Conservation (phyloP, 2,888 invertebrate species). For the Minunthozetes semirufus region DNA sequence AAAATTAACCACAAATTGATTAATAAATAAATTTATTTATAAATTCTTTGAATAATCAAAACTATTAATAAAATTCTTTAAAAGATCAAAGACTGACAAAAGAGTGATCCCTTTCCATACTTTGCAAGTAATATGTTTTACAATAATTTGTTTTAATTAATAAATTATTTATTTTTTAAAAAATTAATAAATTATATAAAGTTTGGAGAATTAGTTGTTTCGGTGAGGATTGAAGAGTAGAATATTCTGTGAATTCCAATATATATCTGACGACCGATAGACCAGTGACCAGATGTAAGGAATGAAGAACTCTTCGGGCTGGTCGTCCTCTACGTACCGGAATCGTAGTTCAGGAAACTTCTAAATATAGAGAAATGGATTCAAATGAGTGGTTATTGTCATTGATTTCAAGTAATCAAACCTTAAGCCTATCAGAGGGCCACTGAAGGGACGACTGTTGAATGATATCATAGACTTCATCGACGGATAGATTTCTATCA, state of each 20-base stretch:
- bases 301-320: slow-evolving; percentile 91
- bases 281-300: slow-evolving; percentile 97
- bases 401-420: slow-evolving; percentile 49
- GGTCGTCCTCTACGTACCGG: slow-evolving; percentile 97
- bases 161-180: neutral
- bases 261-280: slow-evolving; percentile 54
- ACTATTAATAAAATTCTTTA: no score
- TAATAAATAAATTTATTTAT: no score
- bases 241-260: slow-evolving; percentile 52
- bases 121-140: no score
- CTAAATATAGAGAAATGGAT: slow-evolving; percentile 53
- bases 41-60: no score
- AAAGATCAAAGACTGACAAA: no score
- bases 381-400: neutral
- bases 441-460: slow-evolving; percentile 85
- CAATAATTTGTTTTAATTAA: no score
- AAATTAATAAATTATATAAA: neutral
- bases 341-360: slow-evolving; percentile 98
- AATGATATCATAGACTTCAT: slow-evolving; percentile 77
- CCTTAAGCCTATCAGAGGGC: slow-evolving; percentile 86
- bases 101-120: no score
- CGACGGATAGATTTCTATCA: slow-evolving; percentile 67
- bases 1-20: no score
- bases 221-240: slow-evolving; percentile 46
- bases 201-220: slow-evolving; percentile 32